A percentile compares a stretch with the other conserved stretches of the same genome.
Evolutionary conservation across 2,888 invertebrate species (phyloP).

Genomic region (Pollenia amentaria): DNA sequence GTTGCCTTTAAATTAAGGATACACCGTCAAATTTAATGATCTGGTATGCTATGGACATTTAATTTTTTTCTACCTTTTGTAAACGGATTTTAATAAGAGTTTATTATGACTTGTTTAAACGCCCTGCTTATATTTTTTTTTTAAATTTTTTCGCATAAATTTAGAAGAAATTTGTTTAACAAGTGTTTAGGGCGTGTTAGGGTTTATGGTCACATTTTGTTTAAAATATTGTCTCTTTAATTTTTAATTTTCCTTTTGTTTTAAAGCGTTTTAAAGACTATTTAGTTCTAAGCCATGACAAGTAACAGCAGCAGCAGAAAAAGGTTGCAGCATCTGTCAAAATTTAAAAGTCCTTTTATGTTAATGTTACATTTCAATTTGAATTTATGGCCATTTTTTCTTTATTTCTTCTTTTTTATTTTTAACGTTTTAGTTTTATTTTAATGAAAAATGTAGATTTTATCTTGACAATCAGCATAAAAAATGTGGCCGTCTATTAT

Average conservation of each 20-base stretch:
- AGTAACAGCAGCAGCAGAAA: background rate
- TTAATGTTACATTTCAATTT: slow-evolving; percentile 44
- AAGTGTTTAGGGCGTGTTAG: slow-evolving; percentile 1
- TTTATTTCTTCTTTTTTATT: background rate
- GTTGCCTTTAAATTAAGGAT: slow-evolving; percentile 45
- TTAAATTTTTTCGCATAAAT: background rate
- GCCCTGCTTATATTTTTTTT: background rate
- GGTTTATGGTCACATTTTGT: background rate
- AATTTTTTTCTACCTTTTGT: background rate
- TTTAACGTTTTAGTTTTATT: background rate
- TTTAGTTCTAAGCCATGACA: background rate
- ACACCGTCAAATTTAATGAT: slow-evolving; percentile 49
- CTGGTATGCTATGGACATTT: slow-evolving; percentile 29
- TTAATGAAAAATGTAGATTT: slow-evolving; percentile 14
- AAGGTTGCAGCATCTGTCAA: slow-evolving; percentile 14
- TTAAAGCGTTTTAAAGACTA: background rate
- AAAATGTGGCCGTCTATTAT: background rate
- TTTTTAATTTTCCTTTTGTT: background rate
- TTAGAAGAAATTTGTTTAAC: background rate
- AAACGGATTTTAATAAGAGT: background rate
- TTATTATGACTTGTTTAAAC: slow-evolving; percentile 15
- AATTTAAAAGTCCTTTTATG: slow-evolving; percentile 40
- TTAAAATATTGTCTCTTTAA: background rate
- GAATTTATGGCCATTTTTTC: slow-evolving; percentile 35
- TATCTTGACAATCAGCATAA: background rate